Evolutionary conservation across 1,140 invertebrate genomes (phyloP).

Genomic region (Acromyrmex charruanus): DNA sequence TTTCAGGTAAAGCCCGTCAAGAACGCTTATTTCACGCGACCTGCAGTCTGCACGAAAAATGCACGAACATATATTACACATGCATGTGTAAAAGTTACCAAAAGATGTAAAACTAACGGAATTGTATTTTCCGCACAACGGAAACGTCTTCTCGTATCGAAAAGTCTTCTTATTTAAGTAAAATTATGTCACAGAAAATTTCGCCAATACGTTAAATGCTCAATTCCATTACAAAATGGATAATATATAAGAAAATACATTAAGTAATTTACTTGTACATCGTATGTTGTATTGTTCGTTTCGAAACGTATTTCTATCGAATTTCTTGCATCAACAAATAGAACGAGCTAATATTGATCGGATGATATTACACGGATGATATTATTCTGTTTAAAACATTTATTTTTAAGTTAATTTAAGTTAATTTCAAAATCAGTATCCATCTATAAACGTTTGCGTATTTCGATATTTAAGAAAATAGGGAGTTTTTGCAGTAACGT

Average conservation of each 20-base stretch:
- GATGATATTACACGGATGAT: neutral
- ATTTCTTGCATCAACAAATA: slow-evolving; percentile 29
- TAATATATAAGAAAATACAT: neutral
- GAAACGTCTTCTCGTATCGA: neutral
- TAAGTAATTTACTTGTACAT: neutral
- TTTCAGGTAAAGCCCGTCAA: slow-evolving; percentile 17
- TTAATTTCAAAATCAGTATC: slow-evolving; percentile 1
- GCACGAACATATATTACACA: neutral
- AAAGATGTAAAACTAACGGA: neutral
- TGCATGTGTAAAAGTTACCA: neutral
- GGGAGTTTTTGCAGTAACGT: too few relatives aligned
- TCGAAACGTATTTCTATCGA: neutral
- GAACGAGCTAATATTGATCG: slow-evolving; percentile 28
- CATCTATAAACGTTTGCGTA: neutral
- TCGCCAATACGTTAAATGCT: neutral
- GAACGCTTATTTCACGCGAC: slow-evolving; percentile 28
- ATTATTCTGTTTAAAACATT: neutral
- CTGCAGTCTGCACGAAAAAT: slow-evolving; percentile 17
- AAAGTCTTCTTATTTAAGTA: neutral
- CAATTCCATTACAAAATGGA: neutral
- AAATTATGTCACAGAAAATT: neutral
- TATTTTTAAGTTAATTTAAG: slow-evolving; percentile 3
- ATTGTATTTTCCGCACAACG: neutral
- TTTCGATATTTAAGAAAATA: neutral
- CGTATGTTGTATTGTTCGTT: neutral